A percentile compares a stretch with the other conserved stretches of the same genome.
phyloP scores from a whole-genome alignment of 2,888 invertebrate genomes.

The Frankliniella intonsa region DNA sequence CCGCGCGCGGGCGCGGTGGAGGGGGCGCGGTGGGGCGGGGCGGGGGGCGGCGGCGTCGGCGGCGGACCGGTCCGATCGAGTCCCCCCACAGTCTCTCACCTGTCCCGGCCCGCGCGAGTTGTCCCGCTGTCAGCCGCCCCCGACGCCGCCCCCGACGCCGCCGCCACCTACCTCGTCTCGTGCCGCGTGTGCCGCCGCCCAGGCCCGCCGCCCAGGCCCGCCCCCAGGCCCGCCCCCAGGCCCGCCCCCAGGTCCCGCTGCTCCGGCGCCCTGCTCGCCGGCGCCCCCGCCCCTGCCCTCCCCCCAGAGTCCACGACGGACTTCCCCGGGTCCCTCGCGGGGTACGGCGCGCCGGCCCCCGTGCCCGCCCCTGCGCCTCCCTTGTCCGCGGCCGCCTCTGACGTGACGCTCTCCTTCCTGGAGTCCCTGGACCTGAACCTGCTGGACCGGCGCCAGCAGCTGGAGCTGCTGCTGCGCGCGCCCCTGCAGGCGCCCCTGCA shows the following conservation, averaged over 20 bases:
- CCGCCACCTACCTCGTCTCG: neutral
- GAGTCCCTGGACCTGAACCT: conserved; percentile 12
- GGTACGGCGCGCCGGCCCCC: neutral
- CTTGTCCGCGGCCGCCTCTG: neutral
- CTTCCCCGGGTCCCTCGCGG: conserved; percentile 9
- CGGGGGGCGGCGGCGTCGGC: neutral
- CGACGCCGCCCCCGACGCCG: neutral
- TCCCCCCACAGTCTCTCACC: conserved; percentile 1
- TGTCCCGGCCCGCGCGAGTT: neutral
- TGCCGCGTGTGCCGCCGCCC: neutral
- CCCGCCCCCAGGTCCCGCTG: neutral
- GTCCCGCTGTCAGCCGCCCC: neutral
- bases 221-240: neutral
- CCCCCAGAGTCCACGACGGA: neutral
- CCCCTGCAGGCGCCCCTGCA: neutral
- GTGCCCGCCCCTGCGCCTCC: neutral
- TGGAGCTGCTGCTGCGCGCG: neutral
- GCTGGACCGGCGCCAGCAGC: neutral
- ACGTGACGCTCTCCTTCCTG: neutral
- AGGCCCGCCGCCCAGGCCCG: too few relatives aligned
- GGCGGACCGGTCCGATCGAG: neutral
- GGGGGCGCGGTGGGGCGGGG: neutral
- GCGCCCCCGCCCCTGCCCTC: neutral
- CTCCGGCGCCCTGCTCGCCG: neutral
- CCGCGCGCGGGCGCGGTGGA: neutral